Evolutionary conservation across 2,113 vertebrate genomes (phyloP).

Genomic region (Nicator chloris): DNA sequence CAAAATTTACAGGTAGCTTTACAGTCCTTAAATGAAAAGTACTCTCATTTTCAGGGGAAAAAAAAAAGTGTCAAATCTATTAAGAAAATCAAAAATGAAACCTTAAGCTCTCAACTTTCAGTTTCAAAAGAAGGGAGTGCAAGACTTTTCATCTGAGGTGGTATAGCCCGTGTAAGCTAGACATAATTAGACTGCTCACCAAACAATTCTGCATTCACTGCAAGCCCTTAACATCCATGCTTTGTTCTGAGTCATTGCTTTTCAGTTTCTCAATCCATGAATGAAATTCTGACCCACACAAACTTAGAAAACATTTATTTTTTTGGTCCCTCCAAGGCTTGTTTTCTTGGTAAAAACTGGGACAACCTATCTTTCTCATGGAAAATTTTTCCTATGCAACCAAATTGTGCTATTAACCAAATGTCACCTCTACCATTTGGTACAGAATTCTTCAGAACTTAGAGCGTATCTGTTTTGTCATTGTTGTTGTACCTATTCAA

Average conservation of each 20-base stretch:
- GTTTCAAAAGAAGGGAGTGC: neutral
- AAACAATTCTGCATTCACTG: neutral
- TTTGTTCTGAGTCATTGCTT: neutral
- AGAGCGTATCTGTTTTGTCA: neutral
- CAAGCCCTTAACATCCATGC: neutral
- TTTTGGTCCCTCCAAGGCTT: neutral
- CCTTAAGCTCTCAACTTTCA: neutral
- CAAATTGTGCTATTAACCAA: neutral
- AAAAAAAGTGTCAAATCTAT: neutral
- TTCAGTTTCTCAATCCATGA: neutral
- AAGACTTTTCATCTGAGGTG: neutral
- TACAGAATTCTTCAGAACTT: neutral
- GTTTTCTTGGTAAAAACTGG: neutral
- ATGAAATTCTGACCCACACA: neutral
- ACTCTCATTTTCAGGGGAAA: neutral
- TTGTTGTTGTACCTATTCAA: neutral
- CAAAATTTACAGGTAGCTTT: neutral
- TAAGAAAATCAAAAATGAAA: neutral
- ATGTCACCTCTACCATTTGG: neutral
- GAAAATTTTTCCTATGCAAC: neutral
- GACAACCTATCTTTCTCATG: neutral
- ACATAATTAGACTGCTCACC: neutral
- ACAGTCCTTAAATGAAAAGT: neutral
- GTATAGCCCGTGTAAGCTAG: neutral
- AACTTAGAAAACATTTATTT: neutral